phyloP scores from a whole-genome alignment of 2,888 invertebrate genomes.

The Apotomis capreana region DNA sequence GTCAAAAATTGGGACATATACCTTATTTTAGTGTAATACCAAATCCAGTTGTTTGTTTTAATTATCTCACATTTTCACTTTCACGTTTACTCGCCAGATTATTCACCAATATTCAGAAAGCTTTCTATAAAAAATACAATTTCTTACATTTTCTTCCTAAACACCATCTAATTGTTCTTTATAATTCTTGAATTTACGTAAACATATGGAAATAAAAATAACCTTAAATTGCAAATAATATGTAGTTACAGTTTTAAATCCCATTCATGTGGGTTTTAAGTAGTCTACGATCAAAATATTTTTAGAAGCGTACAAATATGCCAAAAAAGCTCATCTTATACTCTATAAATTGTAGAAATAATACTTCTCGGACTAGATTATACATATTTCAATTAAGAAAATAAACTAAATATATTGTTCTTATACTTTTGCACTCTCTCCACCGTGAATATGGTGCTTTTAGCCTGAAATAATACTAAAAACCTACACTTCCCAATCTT shows the following conservation, averaged over 20 bases:
- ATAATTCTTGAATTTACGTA: no score
- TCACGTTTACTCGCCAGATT: no score
- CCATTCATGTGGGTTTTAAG: no score
- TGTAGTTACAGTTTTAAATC: no score
- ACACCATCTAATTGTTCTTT: background rate
- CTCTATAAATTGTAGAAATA: slow-evolving; percentile 10
- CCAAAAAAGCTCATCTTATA: slow-evolving; percentile 25
- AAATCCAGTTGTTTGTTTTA: no score
- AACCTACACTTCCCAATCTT: background rate
- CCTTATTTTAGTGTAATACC: no score
- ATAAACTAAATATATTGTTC: background rate
- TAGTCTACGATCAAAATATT: no score
- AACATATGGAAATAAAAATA: no score
- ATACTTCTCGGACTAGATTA: slow-evolving; percentile 23
- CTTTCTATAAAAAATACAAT: background rate
- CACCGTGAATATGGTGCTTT: background rate
- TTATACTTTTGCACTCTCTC: background rate
- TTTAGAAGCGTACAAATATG: background rate
- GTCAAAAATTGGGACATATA: no score
- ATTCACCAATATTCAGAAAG: slow-evolving; percentile 39
- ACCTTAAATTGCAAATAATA: no score
- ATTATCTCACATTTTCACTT: no score
- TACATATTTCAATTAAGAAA: background rate
- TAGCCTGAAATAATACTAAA: slow-evolving; percentile 4
- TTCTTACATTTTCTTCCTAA: background rate